Evolutionary conservation across 2,113 vertebrate genomes (phyloP).

Genomic region (Engraulis encrasicolus): DNA sequence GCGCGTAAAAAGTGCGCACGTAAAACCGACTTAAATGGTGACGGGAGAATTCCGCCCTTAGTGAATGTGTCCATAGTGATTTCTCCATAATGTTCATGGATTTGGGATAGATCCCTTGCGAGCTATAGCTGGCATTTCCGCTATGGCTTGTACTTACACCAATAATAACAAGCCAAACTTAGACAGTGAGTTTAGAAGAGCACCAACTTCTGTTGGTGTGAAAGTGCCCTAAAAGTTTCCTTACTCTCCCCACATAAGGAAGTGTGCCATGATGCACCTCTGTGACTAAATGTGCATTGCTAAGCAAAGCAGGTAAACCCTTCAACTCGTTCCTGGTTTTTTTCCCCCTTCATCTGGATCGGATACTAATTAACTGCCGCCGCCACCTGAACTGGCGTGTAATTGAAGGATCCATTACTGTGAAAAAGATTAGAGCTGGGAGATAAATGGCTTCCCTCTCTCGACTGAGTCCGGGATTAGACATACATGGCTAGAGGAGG

Average conservation of each 20-base stretch:
- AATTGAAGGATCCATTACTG: slow-evolving; percentile 37
- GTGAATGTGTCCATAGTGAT: too few relatives aligned
- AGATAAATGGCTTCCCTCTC: slow-evolving; percentile 16
- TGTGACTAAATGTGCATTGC: background rate
- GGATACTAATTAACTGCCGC: slow-evolving; percentile 36
- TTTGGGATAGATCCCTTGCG: too few relatives aligned
- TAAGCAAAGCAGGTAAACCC: background rate
- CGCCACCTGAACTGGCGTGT: slow-evolving; percentile 12
- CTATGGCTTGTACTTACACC: too few relatives aligned
- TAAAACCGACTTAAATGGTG: too few relatives aligned
- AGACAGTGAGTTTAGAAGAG: too few relatives aligned
- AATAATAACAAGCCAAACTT: too few relatives aligned
- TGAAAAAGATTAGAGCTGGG: slow-evolving; percentile 13
- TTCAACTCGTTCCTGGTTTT: background rate
- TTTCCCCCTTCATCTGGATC: background rate
- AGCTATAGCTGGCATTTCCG: too few relatives aligned
- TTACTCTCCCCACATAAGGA: background rate
- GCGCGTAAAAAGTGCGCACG: too few relatives aligned
- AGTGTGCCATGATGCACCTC: background rate
- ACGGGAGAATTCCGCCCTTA: too few relatives aligned
- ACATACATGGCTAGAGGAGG: background rate
- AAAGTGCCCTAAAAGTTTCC: too few relatives aligned
- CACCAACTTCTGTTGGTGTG: too few relatives aligned
- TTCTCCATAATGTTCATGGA: too few relatives aligned
- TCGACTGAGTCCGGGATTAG: background rate